Evolutionary conservation across 2,888 invertebrate species (phyloP), one percentile per base, ranked within the genome.

Genomic region (Scaptomyza cyrtandrae): DNA sequence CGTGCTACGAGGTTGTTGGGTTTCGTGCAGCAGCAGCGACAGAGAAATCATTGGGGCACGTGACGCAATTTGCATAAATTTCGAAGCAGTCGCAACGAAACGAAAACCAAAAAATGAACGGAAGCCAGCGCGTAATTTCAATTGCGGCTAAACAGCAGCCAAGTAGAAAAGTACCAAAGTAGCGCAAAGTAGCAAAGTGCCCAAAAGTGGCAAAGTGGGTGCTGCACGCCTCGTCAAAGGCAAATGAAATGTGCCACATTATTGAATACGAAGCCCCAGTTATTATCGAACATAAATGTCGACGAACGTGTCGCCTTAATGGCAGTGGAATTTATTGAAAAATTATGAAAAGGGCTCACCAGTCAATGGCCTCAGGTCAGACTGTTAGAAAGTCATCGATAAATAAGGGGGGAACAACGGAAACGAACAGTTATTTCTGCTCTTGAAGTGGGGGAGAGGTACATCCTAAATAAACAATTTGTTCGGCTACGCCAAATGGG

Each of bases 61-160:
- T 90, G 90, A 90, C 90, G 89, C 87, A 89, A 90, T 90, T 90
- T 90, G 87, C 90, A 90, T 90, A 90, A 89, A 89, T 89, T 88
- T 88, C 83, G 62, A 69, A 45, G 74, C 69, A 70, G 73, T 78
- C 77, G 68, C 68, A 46, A 48, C 65, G 73, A 49, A 33, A 33
- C 29, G 35, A 35, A 35, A 50, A 35, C 39, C 14, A 39, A 39
- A 39, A 39, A 39, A 39, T 10, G 50, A 50, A 83, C 72, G 83
- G 86, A 80, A 82, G 80, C 76, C 56, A 80, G 83, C 86, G 82
- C 82, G 86, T 84, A 81, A 88, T 88, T 86, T 86, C 87, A 86
- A 88, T 86, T 86, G 86, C 88, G 86, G 87, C 80, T 86, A 82
- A 88, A 80, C 84, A 80, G 87, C 83, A 84, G 77, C 83, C 83